phyloP scores from a whole-genome alignment of 2,797 vertebrate species.

The Chrysocyon brachyurus region DNA sequence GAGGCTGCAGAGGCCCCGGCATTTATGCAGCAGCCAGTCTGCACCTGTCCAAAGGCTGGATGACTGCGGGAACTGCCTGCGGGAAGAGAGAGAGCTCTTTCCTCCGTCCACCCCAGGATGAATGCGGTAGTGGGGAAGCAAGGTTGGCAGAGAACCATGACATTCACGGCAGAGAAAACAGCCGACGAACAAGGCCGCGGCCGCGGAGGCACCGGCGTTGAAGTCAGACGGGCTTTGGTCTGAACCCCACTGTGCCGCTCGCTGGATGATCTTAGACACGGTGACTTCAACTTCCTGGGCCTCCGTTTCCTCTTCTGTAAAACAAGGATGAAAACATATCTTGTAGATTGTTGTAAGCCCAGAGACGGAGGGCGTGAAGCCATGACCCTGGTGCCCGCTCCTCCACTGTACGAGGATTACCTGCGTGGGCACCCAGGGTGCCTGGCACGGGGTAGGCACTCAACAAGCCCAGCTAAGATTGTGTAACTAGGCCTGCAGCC shows the following conservation, averaged over 20 bases:
- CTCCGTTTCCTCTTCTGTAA: background rate
- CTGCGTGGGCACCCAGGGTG: rapidly evolving
- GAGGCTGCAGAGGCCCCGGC: too few relatives aligned
- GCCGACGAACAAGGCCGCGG: background rate
- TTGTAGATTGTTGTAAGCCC: background rate
- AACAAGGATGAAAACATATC: background rate
- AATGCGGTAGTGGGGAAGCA: too few relatives aligned
- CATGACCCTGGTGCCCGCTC: background rate
- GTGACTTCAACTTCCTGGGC: background rate
- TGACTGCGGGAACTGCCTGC: too few relatives aligned
- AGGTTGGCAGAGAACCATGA: background rate
- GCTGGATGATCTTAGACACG: background rate
- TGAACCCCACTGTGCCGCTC: background rate
- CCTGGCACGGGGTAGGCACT: background rate
- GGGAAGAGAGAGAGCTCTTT: too few relatives aligned
- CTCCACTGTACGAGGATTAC: rapidly evolving
- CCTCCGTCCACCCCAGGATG: background rate
- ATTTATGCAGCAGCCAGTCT: background rate
- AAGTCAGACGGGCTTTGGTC: background rate
- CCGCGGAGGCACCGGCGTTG: background rate
- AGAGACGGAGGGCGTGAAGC: background rate
- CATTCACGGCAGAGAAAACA: background rate
- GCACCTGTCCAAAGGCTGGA: background rate
- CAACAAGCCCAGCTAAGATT: background rate
- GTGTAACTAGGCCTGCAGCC: background rate